Base-by-base conservation (phyloP, 2,888 invertebrate genomes). In the Stenichneumon culpator region DNA sequence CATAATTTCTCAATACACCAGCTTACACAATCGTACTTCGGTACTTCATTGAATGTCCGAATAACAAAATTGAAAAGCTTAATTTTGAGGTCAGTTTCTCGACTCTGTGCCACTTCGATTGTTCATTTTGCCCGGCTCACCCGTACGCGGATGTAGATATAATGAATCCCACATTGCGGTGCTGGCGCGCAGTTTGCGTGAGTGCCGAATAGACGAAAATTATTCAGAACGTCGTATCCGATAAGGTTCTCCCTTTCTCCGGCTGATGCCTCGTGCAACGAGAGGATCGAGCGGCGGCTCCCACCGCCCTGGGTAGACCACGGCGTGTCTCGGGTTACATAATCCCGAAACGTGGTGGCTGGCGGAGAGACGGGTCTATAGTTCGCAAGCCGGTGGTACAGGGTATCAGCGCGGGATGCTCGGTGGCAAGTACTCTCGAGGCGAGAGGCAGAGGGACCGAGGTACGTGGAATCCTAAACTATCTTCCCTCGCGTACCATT, bases 401-500 rank as follows among this genome's bases (percentile, higher is more conserved):
- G 65, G 69, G 75, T 72, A 60, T 36, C 14, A 14, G 25, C 54
- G 65, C 47, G 65, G 16, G 69, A 69, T 36, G 32, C 75, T 82
- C 63, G 57, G 68, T 65, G 52, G 63, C 70, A 70, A 74, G 84
- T 78, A 74, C 72, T 78, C 57, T 68, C 32, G 63, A 67, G 84
- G 50, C 60, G 22, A 52, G 44, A 52, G 28, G 47, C 63, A 68
- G 72, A 32, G 54, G 69, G 39, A 52, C 52, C 63, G 75, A 72
- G 70, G 54, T 72, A 79, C 82, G 75, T 79, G 67, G 82, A 85
- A 85, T 82, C 75, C 79, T 79, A 75, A 82, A 82, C 79, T 82
- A 85, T 85, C 75, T 82, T 85, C 85, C 79, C 68, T 67, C 74
- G 82, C 82, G 79, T 82, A 67, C 82, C 79, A 82, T 84, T 82